A percentile compares a stretch with the other conserved stretches of the same genome.
phyloP scores from a whole-genome alignment of 2,113 vertebrate species.

The Bambusicola thoracicus region DNA sequence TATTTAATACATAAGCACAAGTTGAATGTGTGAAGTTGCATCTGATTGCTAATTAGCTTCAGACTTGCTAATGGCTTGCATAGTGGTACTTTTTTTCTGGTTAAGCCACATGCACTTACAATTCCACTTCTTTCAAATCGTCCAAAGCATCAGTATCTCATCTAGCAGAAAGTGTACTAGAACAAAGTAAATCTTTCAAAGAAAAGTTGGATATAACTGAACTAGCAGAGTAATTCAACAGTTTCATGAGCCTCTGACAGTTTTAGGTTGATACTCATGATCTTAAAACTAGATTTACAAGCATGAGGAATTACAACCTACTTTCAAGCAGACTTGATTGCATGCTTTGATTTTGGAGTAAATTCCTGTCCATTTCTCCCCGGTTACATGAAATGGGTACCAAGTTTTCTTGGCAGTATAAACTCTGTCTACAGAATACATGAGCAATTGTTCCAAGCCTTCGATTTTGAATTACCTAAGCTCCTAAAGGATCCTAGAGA shows the following conservation, averaged over 20 bases:
- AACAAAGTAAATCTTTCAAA: slow-evolving; percentile 26
- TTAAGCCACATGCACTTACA: background rate
- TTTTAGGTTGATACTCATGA: background rate
- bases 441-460: background rate
- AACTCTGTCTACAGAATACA: background rate
- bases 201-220: slow-evolving; percentile 33
- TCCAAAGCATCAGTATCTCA: background rate
- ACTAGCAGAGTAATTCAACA: background rate
- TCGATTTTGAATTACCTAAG: background rate
- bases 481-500: background rate
- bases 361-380: background rate
- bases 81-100: background rate
- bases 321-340: slow-evolving; percentile 19
- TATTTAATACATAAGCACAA: background rate
- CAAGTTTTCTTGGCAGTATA: background rate
- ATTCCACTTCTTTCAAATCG: background rate
- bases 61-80: background rate
- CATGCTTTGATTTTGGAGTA: background rate
- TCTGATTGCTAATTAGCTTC: background rate
- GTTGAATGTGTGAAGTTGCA: background rate
- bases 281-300: slow-evolving; percentile 39
- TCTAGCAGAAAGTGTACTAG: background rate
- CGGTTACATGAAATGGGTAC: background rate
- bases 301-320: slow-evolving; percentile 20
- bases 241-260: background rate